phyloP scores from a whole-genome alignment of 2,113 vertebrate species.

The Arenaria interpres region DNA sequence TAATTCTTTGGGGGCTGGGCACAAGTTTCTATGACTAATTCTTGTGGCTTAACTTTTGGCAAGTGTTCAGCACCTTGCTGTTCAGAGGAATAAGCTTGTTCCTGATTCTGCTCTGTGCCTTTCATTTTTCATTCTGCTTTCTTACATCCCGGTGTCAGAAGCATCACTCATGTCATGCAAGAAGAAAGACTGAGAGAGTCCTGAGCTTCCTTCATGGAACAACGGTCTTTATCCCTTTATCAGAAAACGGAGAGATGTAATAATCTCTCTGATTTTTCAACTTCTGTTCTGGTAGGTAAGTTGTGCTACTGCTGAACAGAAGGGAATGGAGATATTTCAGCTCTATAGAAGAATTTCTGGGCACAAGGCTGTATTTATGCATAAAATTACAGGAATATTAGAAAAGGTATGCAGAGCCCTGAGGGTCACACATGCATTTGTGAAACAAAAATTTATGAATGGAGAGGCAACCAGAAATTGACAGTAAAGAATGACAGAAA shows the following conservation, averaged over 20 bases:
- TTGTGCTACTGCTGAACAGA: neutral
- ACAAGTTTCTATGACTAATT: neutral
- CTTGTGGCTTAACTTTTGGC: neutral
- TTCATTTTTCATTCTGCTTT: constrained; percentile 38
- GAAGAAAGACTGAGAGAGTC: neutral
- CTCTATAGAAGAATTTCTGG: neutral
- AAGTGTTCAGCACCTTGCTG: neutral
- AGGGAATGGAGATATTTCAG: neutral
- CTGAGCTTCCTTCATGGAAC: neutral
- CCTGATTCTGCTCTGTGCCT: neutral
- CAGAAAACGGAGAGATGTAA: neutral
- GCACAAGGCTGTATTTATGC: neutral
- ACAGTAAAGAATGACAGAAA: neutral
- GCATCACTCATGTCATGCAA: neutral
- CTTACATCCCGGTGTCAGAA: neutral
- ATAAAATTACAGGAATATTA: neutral
- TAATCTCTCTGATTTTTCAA: constrained; percentile 7
- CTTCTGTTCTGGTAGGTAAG: neutral
- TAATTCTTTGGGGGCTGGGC: neutral
- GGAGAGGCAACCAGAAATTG: neutral
- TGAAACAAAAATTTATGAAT: constrained; percentile 29
- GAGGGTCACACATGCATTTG: neutral
- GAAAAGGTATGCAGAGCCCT: neutral
- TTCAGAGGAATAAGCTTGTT: neutral
- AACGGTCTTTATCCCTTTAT: neutral